phyloP scores from a whole-genome alignment of 1,140 invertebrate species.

The Phocides pigmalion region DNA sequence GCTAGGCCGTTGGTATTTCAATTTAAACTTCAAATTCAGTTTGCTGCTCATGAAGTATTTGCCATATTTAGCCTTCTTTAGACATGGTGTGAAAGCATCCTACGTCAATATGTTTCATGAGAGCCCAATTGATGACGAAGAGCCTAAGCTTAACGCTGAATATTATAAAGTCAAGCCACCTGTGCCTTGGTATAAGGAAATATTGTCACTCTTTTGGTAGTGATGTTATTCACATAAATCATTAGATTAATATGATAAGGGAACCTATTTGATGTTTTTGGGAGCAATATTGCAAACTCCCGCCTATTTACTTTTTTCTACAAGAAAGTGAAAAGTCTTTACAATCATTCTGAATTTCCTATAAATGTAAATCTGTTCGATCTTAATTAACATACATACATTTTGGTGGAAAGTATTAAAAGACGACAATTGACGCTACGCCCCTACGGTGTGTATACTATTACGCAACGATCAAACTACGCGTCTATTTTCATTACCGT shows the following conservation, averaged over 20 bases:
- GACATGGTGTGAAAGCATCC: constrained; percentile 62
- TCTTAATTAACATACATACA: too few species aligned
- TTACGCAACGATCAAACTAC: too few species aligned
- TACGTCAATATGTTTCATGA: constrained; percentile 71
- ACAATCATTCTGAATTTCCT: too few species aligned
- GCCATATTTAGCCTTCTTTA: constrained; percentile 71
- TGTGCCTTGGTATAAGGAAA: constrained; percentile 50
- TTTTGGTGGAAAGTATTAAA: too few species aligned
- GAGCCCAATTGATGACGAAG: constrained; percentile 55
- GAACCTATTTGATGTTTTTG: not conserved
- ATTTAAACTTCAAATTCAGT: constrained; percentile 58
- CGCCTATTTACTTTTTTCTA: too few species aligned
- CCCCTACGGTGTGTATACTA: too few species aligned
- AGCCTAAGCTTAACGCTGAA: constrained; percentile 57
- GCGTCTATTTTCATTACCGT: too few species aligned
- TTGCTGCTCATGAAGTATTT: constrained; percentile 70
- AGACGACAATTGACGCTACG: too few species aligned
- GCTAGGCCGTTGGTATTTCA: constrained; percentile 65
- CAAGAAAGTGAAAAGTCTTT: too few species aligned
- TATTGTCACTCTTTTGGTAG: constrained; percentile 49
- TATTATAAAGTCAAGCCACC: constrained; percentile 51
- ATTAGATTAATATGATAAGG: not conserved
- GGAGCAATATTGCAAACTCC: not conserved
- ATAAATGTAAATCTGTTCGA: too few species aligned
- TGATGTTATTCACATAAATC: not conserved